These are phyloP conservation scores for Spilogale gracilis DNA, from an alignment of 2,113 vertebrate species.

Conservation along the genomic window DNA sequence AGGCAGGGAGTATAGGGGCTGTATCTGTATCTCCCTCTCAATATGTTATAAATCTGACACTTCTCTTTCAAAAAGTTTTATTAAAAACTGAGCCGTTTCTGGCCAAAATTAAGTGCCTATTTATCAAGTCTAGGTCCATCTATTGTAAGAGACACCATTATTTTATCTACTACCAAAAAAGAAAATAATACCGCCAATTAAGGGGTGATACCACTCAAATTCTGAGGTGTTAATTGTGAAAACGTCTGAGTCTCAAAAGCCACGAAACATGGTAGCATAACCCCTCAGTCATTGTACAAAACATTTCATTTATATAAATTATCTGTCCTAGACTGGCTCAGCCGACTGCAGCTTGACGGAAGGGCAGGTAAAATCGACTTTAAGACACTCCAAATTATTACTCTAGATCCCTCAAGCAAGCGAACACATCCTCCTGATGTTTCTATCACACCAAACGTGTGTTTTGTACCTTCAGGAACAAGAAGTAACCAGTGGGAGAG, in stretches of 20 bases:
- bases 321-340: neutral
- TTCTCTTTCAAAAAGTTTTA: neutral
- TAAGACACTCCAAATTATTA: neutral
- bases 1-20: neutral
- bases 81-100: neutral
- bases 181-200: neutral
- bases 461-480: neutral
- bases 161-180: neutral
- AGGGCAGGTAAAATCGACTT: neutral
- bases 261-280: neutral
- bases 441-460: slow-evolving; percentile 5
- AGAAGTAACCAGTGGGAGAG: slow-evolving; percentile 22
- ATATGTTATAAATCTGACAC: neutral
- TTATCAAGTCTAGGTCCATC: slow-evolving; percentile 44
- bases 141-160: neutral
- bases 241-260: neutral
- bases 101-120: neutral
- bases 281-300: neutral
- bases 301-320: neutral
- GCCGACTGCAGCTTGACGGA: neutral
- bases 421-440: neutral
- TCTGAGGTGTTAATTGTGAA: neutral
- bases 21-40: neutral
- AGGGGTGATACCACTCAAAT: neutral
- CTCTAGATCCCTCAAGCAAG: neutral